Evolutionary conservation across 2,797 vertebrate genomes (phyloP), one percentile per base, ranked within the genome.

Genomic region (Poecile montanus): DNA sequence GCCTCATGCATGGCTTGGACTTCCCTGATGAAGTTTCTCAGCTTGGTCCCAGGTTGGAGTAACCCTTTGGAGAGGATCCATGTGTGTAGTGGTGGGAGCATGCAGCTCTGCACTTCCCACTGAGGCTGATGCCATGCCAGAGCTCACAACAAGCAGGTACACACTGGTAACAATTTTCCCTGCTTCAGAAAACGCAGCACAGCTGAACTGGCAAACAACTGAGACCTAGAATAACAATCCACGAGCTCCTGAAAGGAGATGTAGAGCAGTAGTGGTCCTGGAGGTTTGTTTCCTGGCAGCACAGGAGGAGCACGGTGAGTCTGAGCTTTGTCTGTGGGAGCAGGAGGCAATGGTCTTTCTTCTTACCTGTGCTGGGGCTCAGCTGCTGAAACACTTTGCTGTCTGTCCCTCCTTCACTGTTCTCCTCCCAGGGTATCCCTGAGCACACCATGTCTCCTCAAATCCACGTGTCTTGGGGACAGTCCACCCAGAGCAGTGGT

Each of bases 161-260:
- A 56, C 53, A 5, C 48, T 5, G 76, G 61, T 22, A 53, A n/a
- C 47, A 53, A 67, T 32, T 16, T 62, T n/a, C 48, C 71, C 36
- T 36, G 30, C 63, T 27, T 72, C 78, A 56, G 88, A 81, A 95
- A 90, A 73, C 1, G 9, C 79, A 83, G 40, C 16, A 34, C 11
- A 84, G 89, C 88, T 71, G 83, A 95, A 77, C 32, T 17, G 34
- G 85, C 91, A 94, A 91, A 77, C 42, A 92, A 68, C 66, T 78
- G 74, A 96, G 40, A 34, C 85, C 85, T 86, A 75, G 72, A 95
- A 82, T 81, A 80, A 62, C 30, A 58, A 91, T 51, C 79, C 11
- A 3, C 0, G 19, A 63, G 62, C 51, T 61, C 34, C 68, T 85
- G 73, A 47, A 76, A 87, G 63, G 71, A 85, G 68, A 40, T 7